phyloP scores from a whole-genome alignment of 2,797 vertebrate genomes.

The Lates japonicus region DNA sequence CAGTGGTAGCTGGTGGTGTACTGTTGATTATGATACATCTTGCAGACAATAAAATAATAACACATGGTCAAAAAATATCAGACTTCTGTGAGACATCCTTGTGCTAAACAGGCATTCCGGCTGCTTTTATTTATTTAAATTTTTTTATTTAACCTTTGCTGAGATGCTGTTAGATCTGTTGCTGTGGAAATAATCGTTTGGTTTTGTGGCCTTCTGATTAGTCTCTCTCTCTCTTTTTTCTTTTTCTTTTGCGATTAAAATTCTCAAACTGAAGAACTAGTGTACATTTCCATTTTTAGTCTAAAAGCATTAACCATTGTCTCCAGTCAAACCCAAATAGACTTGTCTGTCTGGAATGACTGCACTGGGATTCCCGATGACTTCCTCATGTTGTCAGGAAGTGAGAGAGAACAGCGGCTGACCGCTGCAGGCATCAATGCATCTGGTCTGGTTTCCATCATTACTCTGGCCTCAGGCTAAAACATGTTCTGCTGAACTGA shows the following conservation, averaged over 20 bases:
- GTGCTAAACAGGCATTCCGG: conserved; percentile 10
- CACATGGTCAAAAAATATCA: conserved; percentile 7
- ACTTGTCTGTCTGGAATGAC: conserved; percentile 43
- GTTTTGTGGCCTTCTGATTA: no score
- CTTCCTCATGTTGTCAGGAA: conserved; percentile 65
- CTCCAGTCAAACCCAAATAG: conserved; percentile 31
- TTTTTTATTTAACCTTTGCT: no score
- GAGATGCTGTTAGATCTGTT: not conserved
- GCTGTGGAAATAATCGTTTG: no score
- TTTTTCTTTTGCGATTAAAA: not conserved
- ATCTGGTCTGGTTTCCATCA: conserved; percentile 73
- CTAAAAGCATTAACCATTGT: conserved; percentile 5
- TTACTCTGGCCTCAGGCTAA: conserved; percentile 75
- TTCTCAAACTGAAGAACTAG: not conserved
- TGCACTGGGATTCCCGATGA: conserved; percentile 56
- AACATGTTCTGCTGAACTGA: conserved; percentile 73
- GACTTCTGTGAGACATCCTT: conserved; percentile 3
- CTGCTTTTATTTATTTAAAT: not conserved
- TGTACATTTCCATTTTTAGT: conserved; percentile 1
- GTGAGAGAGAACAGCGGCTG: conserved; percentile 61
- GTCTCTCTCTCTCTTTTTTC: no score
- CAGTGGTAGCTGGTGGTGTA: not conserved
- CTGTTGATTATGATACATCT: not conserved
- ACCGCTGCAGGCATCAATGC: conserved; percentile 66
- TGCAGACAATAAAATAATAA: conserved; percentile 23